Evolutionary conservation across 2,113 vertebrate species (phyloP).

Genomic region (Heterochromis multidens): DNA sequence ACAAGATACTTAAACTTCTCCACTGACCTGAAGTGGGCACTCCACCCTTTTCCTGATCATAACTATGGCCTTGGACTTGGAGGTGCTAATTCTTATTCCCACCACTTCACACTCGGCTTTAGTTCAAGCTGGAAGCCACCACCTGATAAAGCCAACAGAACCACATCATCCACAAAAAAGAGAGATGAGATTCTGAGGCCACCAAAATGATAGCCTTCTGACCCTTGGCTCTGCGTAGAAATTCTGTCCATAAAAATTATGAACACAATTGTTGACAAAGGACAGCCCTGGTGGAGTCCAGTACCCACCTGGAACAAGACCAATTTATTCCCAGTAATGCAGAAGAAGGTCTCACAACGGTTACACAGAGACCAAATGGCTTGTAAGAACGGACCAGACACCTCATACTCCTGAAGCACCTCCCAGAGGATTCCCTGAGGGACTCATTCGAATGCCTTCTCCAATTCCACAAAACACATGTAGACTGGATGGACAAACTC

Average conservation of each 20-base stretch:
- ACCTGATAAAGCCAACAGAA: not conserved
- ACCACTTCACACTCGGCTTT: rapidly evolving
- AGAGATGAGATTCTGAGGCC: not conserved
- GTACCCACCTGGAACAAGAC: too few species aligned
- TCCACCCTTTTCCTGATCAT: not conserved
- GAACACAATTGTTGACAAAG: too few species aligned
- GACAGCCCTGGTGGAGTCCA: too few species aligned
- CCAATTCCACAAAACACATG: too few species aligned
- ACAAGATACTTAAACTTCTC: not conserved
- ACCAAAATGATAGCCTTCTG: not conserved
- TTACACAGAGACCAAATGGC: too few species aligned
- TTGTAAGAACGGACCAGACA: too few species aligned
- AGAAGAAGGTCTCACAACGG: too few species aligned
- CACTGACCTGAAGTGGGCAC: not conserved
- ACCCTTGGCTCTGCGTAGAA: not conserved
- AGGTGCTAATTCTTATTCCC: not conserved
- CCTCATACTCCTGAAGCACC: too few species aligned
- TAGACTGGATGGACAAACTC: too few species aligned
- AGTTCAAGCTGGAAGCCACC: not conserved
- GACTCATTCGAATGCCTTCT: too few species aligned
- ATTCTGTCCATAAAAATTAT: not conserved
- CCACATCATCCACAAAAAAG: not conserved
- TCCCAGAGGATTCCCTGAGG: too few species aligned
- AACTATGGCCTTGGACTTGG: not conserved
- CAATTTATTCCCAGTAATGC: too few species aligned